Base-by-base conservation (phyloP, 1,140 invertebrate genomes). In the Drosophila watanabei region DNA sequence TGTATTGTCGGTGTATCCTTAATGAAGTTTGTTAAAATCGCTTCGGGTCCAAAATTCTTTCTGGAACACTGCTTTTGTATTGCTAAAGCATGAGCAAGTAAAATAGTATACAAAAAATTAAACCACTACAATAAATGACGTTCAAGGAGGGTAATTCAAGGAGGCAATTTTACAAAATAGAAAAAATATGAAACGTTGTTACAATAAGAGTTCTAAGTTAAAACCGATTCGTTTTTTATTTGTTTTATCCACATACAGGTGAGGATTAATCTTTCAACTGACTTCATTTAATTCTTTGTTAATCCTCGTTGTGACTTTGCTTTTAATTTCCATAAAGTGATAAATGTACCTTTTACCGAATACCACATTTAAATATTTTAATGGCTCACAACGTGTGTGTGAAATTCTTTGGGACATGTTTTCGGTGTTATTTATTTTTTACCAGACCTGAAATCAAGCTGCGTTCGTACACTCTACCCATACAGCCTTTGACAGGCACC, bases 371-470 rank as follows among this genome's bases (percentile, higher is more conserved):
- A 14, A 39, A 48, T 56, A 56, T 49, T 56, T 39, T 28, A 69
- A 20, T 16, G n/a, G 5, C 13, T 18, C 13, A 9, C 4, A 49
- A 49, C 43, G 30, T 49, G 28, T 71, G 51, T 73, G 30, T 35
- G 2, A 60, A 60, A 43, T 51, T 72, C 45, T 4, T 20, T 13
- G 13, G 18, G 56, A 18, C 35, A n/a, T 54, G 35, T 14, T 41
- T 51, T 28, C 0, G 4, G 14, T 30, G 7, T 16, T 69, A 35
- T 3, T 68, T 54, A 35, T 43, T 58, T 43, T 32, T 51, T 24
- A 60, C 35, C 13, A 71, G 51, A 63, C 48, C 46, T 51, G 13
- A 60, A 66, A 56, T 82, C 52, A 75, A 69, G 75, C 68, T 72
- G 68, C 57, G 51, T 52, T 79, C 51, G 49, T 46, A 75, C 39